Percentiles rank a stretch among this genome's conserved stretches.
phyloP scores from a whole-genome alignment of 2,113 vertebrate species.

The Calcarius ornatus region DNA sequence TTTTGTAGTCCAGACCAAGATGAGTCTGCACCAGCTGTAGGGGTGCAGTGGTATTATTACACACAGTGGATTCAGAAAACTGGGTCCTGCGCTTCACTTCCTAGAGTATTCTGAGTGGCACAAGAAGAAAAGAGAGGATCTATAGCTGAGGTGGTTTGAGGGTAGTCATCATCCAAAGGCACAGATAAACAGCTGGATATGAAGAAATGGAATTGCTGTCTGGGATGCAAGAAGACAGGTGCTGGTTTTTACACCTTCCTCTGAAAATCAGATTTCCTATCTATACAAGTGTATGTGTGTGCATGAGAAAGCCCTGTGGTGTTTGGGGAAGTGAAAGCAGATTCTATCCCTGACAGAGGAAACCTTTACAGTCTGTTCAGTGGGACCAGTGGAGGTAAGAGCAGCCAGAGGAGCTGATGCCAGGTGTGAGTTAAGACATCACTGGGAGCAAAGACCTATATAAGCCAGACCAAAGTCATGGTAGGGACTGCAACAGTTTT shows the following conservation, averaged over 20 bases:
- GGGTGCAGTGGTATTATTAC: not conserved
- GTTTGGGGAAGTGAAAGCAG: not conserved
- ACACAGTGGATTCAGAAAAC: not conserved
- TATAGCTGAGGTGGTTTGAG: not conserved
- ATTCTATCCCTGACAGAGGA: not conserved
- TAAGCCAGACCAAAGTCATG: not conserved
- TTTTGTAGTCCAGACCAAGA: not conserved
- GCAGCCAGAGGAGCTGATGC: not conserved
- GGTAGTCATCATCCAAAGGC: not conserved
- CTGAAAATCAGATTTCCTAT: not conserved
- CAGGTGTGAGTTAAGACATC: not conserved
- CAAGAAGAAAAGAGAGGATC: not conserved
- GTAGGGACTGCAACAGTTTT: fast-evolving
- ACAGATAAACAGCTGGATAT: not conserved
- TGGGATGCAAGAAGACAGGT: not conserved
- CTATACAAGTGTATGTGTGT: not conserved
- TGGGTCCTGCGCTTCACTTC: not conserved
- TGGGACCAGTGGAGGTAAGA: not conserved
- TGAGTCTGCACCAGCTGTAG: not conserved
- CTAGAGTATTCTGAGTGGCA: not conserved
- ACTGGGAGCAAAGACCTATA: not conserved
- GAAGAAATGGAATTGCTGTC: not conserved
- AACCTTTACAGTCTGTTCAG: not conserved
- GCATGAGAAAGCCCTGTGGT: not conserved
- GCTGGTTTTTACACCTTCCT: not conserved